A percentile compares a stretch with the other conserved stretches of the same genome.
These are phyloP conservation scores for Echeneis naucrates DNA, from an alignment of 2,797 vertebrate species.

Conservation along the genomic window DNA sequence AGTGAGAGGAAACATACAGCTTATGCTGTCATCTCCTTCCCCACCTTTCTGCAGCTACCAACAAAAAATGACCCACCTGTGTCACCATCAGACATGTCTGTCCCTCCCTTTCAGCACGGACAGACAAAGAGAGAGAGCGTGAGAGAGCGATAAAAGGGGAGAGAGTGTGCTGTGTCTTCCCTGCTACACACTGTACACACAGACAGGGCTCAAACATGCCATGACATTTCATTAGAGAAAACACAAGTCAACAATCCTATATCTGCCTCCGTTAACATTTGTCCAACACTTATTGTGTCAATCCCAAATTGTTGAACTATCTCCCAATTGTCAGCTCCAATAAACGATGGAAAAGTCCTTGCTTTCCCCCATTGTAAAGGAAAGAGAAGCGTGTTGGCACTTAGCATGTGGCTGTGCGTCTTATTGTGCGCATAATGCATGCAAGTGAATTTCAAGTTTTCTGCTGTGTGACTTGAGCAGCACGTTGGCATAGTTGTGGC, in stretches of 20 bases:
- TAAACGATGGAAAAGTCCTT: slow-evolving; percentile 27
- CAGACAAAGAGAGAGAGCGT: slow-evolving; percentile 4
- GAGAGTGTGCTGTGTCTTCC: slow-evolving; percentile 2
- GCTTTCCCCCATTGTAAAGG: neutral
- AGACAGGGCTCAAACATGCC: slow-evolving; percentile 20
- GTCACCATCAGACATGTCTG: slow-evolving; percentile 54
- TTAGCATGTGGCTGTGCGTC: no score
- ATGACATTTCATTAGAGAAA: slow-evolving; percentile 45
- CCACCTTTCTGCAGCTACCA: slow-evolving; percentile 56
- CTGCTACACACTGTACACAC: slow-evolving; percentile 16
- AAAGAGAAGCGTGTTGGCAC: neutral
- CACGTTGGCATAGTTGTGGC: no score
- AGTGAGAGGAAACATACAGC: no score
- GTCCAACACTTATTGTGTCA: slow-evolving; percentile 32
- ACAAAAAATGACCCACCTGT: slow-evolving; percentile 60
- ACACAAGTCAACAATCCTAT: slow-evolving; percentile 34
- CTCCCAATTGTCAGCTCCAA: slow-evolving; percentile 17
- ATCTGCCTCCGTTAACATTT: slow-evolving; percentile 20
- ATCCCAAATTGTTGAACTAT: slow-evolving; percentile 15
- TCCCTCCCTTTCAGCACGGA: slow-evolving; percentile 43
- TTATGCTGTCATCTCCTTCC: slow-evolving; percentile 58
- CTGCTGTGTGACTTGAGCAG: no score
- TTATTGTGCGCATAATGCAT: no score
- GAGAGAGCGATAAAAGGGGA: slow-evolving; percentile 18
- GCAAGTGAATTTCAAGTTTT: no score